phyloP scores from a whole-genome alignment of 92 coral and sea anemone genomes.

The Scolanthus callimorphus region DNA sequence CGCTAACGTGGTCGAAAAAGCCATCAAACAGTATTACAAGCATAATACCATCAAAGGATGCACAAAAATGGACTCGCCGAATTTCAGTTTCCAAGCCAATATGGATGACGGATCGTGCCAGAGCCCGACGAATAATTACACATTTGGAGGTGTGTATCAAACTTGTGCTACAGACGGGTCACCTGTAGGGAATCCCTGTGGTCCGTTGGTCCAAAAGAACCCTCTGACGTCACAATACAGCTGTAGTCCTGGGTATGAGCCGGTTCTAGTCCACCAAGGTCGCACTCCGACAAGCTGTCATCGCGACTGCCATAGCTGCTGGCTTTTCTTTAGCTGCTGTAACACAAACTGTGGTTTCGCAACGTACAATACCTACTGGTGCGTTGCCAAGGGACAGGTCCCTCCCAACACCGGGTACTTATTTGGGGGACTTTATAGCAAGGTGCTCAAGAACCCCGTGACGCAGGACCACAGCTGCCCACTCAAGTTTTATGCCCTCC shows the following conservation, averaged over 20 bases:
- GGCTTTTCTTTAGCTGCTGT: slow-evolving; percentile 64
- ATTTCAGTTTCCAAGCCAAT: slow-evolving; percentile 91
- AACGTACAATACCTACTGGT: slow-evolving; percentile 67
- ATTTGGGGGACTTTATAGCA: slow-evolving; percentile 81
- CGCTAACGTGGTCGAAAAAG: slow-evolving; percentile 48
- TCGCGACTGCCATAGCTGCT: slow-evolving; percentile 59
- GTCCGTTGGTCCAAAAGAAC: slow-evolving; percentile 61
- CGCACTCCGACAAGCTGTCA: slow-evolving; percentile 69
- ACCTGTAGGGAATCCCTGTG: slow-evolving; percentile 64
- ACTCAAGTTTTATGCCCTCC: slow-evolving; percentile 65
- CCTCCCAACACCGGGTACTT: slow-evolving; percentile 51
- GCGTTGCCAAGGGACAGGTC: slow-evolving; percentile 65
- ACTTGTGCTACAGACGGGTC: slow-evolving; percentile 64
- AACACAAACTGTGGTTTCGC: slow-evolving; percentile 66
- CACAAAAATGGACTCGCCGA: slow-evolving; percentile 73
- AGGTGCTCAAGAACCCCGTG: slow-evolving; percentile 51
- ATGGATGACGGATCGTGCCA: slow-evolving; percentile 86
- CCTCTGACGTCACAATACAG: slow-evolving; percentile 55
- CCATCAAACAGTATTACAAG: slow-evolving; percentile 64
- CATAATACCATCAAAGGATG: slow-evolving; percentile 89
- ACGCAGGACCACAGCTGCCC: slow-evolving; percentile 68
- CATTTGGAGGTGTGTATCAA: slow-evolving; percentile 94
- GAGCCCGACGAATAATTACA: slow-evolving; percentile 72
- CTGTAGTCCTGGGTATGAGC: slow-evolving; percentile 67
- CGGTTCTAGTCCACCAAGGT: slow-evolving; percentile 74